Base-by-base conservation (phyloP, 2,797 vertebrate species). In the Neosalanx taihuensis region DNA sequence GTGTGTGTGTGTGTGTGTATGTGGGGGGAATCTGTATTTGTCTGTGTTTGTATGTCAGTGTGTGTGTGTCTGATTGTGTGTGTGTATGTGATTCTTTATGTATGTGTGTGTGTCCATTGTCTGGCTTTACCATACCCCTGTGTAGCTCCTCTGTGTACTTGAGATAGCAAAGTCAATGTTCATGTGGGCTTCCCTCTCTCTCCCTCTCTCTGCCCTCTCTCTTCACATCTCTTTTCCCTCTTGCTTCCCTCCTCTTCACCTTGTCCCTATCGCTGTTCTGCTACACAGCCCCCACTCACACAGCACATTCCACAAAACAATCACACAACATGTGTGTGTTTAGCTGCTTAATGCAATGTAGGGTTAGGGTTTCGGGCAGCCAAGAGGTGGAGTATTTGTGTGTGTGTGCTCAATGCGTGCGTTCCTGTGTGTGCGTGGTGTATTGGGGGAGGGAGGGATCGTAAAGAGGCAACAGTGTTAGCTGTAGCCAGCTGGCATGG, bases 401-500 rank as follows among this genome's bases (percentile, higher is more conserved):
- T 72, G 53, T n/a, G 51, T 58, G 20, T 29, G 53, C 46, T 13
- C 77, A 73, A 74, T 77, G 65, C 70, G 72, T 76, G 72, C 63
- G 31, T 56, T 31, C 63, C 53, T 69, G 73, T 73, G 51, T 60
- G 72, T 62, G 76, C 70, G 78, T 79, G 76, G 75, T 75, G 41
- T 15, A n/a, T 46, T 3, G 64, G 64, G 41, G 63, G 76, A 76
- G 76, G 84, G 67, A 84, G 83, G 83, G 75, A 84, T 84, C 86
- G 88, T 90, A 81, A 84, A 70, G 70, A 78, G 81, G 84, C 78
- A 83, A 86, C 83, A 83, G 84, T 82, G 84, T 88, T 85, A 85
- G 90, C 92, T 89, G 91, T 91, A 88, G 87, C 91, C 92, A 93
- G 92, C 92, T 92, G 92, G 92, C 91, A 93, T 92, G 90, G 91